Evolutionary conservation across 2,888 invertebrate genomes (phyloP).

Genomic region (Hedychridium roseum): DNA sequence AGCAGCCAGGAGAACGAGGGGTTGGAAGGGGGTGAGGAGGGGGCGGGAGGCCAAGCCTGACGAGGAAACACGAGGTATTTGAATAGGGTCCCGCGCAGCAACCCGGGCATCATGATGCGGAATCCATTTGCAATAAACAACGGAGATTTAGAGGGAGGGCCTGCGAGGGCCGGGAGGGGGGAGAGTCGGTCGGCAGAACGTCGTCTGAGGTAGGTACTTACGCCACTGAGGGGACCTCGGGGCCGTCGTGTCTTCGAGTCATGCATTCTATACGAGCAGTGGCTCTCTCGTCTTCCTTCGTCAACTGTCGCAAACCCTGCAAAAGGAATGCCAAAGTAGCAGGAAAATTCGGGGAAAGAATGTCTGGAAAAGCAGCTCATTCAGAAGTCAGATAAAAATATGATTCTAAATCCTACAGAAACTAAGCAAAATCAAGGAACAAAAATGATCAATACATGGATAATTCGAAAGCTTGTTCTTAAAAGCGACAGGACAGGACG

Average conservation of each 20-base stretch:
- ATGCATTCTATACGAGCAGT: conserved; percentile 62
- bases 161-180: conserved; percentile 16
- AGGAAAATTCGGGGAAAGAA: no score
- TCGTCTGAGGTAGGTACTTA: conserved; percentile 58
- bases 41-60: conserved; percentile 30
- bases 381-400: no score
- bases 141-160: conserved; percentile 54
- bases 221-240: conserved; percentile 55
- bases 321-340: no score
- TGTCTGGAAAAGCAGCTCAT: no score
- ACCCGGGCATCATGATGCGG: conserved; percentile 57
- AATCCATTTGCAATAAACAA: conserved; percentile 65
- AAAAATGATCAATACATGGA: no score
- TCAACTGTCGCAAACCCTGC: neutral
- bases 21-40: conserved; percentile 13
- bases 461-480: no score
- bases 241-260: conserved; percentile 57
- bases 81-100: conserved; percentile 52
- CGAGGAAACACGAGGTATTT: conserved; percentile 55
- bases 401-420: no score
- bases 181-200: conserved; percentile 34
- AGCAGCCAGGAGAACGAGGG: conserved; percentile 19
- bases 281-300: conserved; percentile 40
- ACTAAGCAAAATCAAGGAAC: no score
- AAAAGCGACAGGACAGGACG: no score